Evolutionary conservation across 1,140 invertebrate genomes (phyloP).

Genomic region (Dendroctonus ponderosae): DNA sequence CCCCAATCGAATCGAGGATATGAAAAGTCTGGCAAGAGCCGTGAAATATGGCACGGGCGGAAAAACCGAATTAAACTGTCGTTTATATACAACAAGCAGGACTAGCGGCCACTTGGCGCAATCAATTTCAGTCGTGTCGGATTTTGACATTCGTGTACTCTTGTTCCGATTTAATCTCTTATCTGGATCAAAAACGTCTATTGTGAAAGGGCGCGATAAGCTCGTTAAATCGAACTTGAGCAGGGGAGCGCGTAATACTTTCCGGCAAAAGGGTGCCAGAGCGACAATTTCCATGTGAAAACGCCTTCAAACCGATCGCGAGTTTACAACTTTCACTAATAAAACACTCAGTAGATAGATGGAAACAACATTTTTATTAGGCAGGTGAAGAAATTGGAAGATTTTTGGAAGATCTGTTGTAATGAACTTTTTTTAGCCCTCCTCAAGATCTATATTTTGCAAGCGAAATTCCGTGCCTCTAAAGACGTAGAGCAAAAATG

Average conservation of each 20-base stretch:
- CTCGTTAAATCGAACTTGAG: constrained; percentile 22
- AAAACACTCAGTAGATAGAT: not conserved
- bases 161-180: constrained; percentile 28
- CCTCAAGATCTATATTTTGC: too few species aligned
- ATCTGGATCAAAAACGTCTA: constrained; percentile 21
- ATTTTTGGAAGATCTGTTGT: not conserved
- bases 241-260: not conserved
- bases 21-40: constrained; percentile 38
- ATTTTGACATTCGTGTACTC: constrained; percentile 25
- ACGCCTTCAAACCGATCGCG: not conserved
- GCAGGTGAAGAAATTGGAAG: not conserved
- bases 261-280: not conserved
- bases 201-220: constrained; percentile 25
- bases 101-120: constrained; percentile 20
- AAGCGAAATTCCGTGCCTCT: too few species aligned
- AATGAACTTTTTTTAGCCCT: not conserved
- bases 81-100: constrained; percentile 28
- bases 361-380: not conserved
- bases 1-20: constrained; percentile 40
- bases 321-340: not conserved
- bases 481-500: too few species aligned
- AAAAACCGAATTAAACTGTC: constrained; percentile 41
- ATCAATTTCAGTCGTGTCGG: constrained; percentile 31
- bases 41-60: constrained; percentile 40
- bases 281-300: constrained; percentile 1